Conservation (phyloP, 2,797 vertebrate genomes). For the Dendrocincla fuliginosa region DNA sequence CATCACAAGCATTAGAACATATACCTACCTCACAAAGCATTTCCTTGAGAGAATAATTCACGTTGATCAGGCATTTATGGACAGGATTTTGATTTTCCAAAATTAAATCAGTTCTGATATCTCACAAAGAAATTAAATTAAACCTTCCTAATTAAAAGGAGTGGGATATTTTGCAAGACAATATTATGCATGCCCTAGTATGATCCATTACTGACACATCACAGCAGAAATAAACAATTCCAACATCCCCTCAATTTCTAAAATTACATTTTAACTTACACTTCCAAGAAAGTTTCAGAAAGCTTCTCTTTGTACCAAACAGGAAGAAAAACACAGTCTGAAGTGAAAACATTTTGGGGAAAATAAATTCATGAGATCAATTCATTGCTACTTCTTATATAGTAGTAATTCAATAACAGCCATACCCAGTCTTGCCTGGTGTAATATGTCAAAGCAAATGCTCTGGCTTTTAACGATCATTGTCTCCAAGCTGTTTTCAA, state of each 20-base stretch:
- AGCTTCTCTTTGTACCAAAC: background rate
- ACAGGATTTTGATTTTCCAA: background rate
- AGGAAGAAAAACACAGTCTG: background rate
- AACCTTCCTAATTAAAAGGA: background rate
- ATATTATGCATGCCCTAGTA: background rate
- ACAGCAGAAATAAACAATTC: background rate
- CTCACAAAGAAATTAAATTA: background rate
- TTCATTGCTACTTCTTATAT: background rate
- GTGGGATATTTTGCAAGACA: background rate
- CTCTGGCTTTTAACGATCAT: background rate
- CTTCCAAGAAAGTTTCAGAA: background rate
- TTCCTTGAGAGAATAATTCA: background rate
- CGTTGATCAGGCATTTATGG: background rate
- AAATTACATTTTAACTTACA: background rate
- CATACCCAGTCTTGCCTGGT: background rate
- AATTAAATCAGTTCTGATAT: background rate
- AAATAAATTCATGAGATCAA: background rate
- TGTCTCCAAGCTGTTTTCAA: slow-evolving; percentile 17
- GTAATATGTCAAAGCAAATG: slow-evolving; percentile 7
- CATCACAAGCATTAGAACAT: background rate
- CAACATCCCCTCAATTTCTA: background rate
- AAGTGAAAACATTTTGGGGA: background rate
- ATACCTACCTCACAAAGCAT: background rate
- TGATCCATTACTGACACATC: background rate
- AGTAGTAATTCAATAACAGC: background rate